These are phyloP conservation scores for Anas bahamensis DNA, from an alignment of 2,797 vertebrate genomes.

Conservation along the genomic window DNA sequence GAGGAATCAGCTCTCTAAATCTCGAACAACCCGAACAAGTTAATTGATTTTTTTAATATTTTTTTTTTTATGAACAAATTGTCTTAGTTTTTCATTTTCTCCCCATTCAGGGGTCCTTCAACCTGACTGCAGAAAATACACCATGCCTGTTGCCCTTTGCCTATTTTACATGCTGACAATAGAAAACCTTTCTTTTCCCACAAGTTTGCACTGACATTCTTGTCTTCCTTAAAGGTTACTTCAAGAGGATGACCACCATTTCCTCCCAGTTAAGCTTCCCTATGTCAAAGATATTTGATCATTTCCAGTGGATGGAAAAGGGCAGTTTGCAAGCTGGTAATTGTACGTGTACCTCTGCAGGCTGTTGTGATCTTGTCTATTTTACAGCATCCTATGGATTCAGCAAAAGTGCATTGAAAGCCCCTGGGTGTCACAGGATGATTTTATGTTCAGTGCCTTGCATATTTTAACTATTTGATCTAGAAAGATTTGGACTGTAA, in stretches of 20 bases:
- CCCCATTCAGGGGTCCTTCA: background rate
- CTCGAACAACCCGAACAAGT: background rate
- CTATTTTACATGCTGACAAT: background rate
- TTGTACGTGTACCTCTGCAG: background rate
- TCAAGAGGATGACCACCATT: background rate
- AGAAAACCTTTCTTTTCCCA: background rate
- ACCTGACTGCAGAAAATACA: background rate
- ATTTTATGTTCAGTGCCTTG: background rate
- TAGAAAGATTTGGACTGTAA: background rate
- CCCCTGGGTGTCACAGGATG: background rate
- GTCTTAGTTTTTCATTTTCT: slow-evolving; percentile 3
- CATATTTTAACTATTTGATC: background rate
- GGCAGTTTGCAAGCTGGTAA: background rate
- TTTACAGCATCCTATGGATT: background rate
- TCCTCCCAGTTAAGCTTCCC: background rate
- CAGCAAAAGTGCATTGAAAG: background rate
- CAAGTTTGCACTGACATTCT: background rate
- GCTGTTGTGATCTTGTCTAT: background rate
- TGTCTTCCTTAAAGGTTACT: background rate
- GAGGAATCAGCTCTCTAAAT: background rate
- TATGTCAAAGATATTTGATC: background rate
- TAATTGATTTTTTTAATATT: background rate
- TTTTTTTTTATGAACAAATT: background rate
- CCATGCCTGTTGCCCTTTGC: background rate
- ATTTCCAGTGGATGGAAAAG: background rate